Conservation (phyloP, 1,140 invertebrate genomes). For the Pachyrhynchus sulphureomaculatus region DNA sequence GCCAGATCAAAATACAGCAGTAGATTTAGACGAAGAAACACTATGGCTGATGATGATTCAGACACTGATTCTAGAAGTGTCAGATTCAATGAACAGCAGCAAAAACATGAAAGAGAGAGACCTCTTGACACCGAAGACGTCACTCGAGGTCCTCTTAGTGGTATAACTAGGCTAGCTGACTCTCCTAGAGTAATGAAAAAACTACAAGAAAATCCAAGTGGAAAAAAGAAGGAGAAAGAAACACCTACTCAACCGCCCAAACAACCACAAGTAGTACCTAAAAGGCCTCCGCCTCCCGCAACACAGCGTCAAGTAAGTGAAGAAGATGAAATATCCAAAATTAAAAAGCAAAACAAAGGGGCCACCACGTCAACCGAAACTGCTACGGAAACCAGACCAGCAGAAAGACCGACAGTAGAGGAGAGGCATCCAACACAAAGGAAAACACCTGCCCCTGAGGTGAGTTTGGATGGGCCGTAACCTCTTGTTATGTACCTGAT, state of each 20-base stretch:
- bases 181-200: conserved; percentile 87
- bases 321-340: conserved; percentile 86
- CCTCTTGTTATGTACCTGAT: conserved; percentile 45
- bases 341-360: conserved; percentile 86
- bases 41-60: conserved; percentile 62
- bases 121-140: conserved; percentile 89
- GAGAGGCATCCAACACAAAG: conserved; percentile 55
- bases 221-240: conserved; percentile 74
- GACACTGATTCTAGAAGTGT: conserved; percentile 63
- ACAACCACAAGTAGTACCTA: conserved; percentile 57
- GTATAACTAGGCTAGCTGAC: conserved; percentile 85
- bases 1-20: conserved; percentile 69
- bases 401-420: conserved; percentile 52
- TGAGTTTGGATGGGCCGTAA: conserved; percentile 62
- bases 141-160: conserved; percentile 82
- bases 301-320: conserved; percentile 73
- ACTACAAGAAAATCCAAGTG: conserved; percentile 76
- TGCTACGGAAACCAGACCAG: conserved; percentile 55
- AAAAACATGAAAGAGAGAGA: conserved; percentile 67
- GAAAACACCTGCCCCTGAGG: conserved; percentile 65
- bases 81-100: conserved; percentile 58
- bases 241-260: conserved; percentile 56
- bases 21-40: conserved; percentile 55
- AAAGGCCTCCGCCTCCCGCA: conserved; percentile 57
- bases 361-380: conserved; percentile 58